Evolutionary conservation across 2,113 vertebrate species (phyloP), one percentile per base, ranked within the genome.

Genomic region (Desmodus rotundus): DNA sequence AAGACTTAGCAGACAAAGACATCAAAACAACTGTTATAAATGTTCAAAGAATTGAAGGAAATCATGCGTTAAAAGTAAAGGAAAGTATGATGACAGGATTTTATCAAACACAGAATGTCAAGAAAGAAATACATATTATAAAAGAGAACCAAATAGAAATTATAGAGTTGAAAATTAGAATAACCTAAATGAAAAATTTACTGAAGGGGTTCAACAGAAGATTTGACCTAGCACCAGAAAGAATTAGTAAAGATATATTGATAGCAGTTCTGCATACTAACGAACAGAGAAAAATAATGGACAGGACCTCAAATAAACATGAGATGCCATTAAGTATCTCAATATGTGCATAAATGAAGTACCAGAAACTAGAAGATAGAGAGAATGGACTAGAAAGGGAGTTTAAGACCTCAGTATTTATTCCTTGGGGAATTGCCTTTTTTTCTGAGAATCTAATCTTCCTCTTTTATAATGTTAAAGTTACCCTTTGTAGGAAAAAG

Each of bases 361-460:
- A 73, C 26, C 19, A 43, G 15, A 93, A 81, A 52, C 11, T 33
- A 73, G 77, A 56, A 45, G 24, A 78, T 4, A 68, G 43, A 89
- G 26, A 28, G n/a, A 81, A 61, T 81, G n/a, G 20, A 41, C 26
- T 45, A 73, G 28, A 93, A 81, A 61, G 72, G 43, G 28, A 41
- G 16, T 72, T 81, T 33, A 84, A 87, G 36, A 85, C 14, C 45
- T 11, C 7, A 78, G 4, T 65, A 67, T 85, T 90, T 89, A n/a
- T 91, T 94, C 38, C 8, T 91, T 88, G 8, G 45, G 41, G 95
- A 95, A 76, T 78, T 80, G 33, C 36, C 26, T 92, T 78, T 70
- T 80, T 17, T 90, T 77, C n/a, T 65, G 38, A 90, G 31, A 78
- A 17, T 28, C 58, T 89, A 5, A 58, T 38, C 12, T 74, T 88